Percentiles rank a stretch among this genome's conserved stretches.
These are phyloP conservation scores for Lepeophtheirus nordmannii DNA, from an alignment of 2,888 invertebrate genomes.

Conservation along the genomic window DNA sequence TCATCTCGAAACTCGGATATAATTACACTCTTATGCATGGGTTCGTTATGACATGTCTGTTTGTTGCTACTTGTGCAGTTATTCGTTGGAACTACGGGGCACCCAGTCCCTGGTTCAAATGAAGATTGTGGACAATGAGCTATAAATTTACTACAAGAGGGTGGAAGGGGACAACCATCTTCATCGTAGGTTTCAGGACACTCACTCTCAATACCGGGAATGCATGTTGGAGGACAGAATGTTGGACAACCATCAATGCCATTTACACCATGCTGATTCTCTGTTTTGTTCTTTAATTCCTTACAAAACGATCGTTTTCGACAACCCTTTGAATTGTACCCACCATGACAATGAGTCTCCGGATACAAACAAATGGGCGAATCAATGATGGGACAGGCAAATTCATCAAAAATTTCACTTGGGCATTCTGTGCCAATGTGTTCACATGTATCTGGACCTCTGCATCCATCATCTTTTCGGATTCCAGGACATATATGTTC, in stretches of 20 bases:
- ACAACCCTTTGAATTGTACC: neutral
- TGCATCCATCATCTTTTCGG: neutral
- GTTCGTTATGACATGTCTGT: neutral
- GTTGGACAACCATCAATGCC: constrained; percentile 2
- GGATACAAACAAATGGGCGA: neutral
- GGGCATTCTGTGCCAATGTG: neutral
- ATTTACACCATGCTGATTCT: neutral
- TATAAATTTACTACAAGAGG: neutral
- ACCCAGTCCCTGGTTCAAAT: neutral
- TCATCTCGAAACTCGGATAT: neutral
- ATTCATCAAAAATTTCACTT: neutral
- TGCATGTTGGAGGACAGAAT: neutral
- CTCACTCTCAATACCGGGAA: neutral
- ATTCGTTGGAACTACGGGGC: neutral
- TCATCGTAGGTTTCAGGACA: neutral
- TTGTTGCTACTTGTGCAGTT: neutral
- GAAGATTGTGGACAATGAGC: neutral
- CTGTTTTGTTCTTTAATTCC: neutral
- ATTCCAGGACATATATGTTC: neutral
- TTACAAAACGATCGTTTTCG: neutral
- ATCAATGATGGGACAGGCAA: neutral
- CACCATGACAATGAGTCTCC: neutral
- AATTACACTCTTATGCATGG: neutral
- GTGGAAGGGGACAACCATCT: neutral
- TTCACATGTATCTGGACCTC: neutral